These are phyloP conservation scores for Phoxinus phoxinus DNA, from an alignment of 2,113 vertebrate species.

Conservation along the genomic window DNA sequence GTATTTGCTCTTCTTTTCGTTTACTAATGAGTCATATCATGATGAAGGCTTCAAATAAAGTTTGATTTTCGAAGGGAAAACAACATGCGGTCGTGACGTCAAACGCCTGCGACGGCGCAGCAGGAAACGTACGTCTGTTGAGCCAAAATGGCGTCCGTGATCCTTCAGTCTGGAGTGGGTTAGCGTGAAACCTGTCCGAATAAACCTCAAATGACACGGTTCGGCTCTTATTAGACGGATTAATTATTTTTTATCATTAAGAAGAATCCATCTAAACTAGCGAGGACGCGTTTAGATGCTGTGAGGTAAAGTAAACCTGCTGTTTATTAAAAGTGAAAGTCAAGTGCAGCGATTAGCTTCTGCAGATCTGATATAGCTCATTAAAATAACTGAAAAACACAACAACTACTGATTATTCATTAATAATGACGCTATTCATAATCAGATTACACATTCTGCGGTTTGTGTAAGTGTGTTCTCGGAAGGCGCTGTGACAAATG, in stretches of 20 bases:
- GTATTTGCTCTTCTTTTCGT: background rate
- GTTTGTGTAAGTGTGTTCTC: background rate
- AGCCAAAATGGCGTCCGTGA: constrained; percentile 68
- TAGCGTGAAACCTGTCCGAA: constrained; percentile 40
- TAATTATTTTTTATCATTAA: background rate
- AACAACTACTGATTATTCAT: background rate
- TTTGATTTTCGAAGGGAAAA: background rate
- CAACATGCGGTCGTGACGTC: background rate
- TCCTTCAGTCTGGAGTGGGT: constrained; percentile 58
- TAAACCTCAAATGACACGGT: background rate
- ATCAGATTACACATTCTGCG: background rate
- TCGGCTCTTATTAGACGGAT: background rate
- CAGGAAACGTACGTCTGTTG: constrained; percentile 54
- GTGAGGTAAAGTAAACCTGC: constrained; percentile 44
- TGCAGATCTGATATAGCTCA: background rate
- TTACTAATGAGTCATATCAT: background rate
- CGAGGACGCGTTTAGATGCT: background rate
- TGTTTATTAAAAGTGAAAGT: constrained; percentile 28
- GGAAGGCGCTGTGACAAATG: background rate
- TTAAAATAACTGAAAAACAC: background rate
- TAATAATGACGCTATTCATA: background rate
- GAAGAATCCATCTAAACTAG: background rate
- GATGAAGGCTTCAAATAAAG: background rate
- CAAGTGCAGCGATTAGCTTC: constrained; percentile 16
- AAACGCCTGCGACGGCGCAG: background rate